phyloP scores from a whole-genome alignment of 2,113 vertebrate genomes.

The Sebastes schlegelii region DNA sequence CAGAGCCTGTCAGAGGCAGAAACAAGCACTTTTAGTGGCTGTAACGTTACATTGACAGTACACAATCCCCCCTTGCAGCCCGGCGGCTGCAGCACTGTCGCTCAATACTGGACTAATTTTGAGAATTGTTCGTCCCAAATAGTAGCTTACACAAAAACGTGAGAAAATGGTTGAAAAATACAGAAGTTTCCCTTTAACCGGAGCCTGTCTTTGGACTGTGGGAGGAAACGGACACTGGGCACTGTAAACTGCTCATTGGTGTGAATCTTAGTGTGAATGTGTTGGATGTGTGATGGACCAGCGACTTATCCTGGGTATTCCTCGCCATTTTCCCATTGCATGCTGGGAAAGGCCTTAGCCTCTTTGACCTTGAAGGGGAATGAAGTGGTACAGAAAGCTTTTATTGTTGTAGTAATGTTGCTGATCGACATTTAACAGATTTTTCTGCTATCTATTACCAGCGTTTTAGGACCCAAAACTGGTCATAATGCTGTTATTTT shows the following conservation, averaged over 20 bases:
- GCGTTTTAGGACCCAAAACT: not conserved
- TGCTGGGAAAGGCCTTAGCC: conserved; percentile 6
- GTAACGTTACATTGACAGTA: too few species aligned
- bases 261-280: conserved; percentile 40
- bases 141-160: too few species aligned
- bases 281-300: conserved; percentile 23
- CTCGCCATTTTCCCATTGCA: conserved; percentile 9
- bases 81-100: too few species aligned
- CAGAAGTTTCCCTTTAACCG: too few species aligned
- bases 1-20: too few species aligned
- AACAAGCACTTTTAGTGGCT: too few species aligned
- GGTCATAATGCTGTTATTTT: not conserved
- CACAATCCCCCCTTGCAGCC: too few species aligned
- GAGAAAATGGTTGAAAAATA: too few species aligned
- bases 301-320: conserved; percentile 6
- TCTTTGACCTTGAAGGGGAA: not conserved
- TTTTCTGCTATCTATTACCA: not conserved
- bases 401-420: not conserved
- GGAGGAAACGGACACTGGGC: conserved; percentile 16
- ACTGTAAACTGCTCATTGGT: conserved; percentile 10
- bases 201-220: conserved; percentile 16
- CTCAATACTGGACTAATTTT: too few species aligned
- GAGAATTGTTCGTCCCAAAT: too few species aligned
- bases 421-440: not conserved
- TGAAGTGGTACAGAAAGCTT: not conserved